Conservation (phyloP, 2,797 vertebrate genomes). For the Linurgus olivaceus region DNA sequence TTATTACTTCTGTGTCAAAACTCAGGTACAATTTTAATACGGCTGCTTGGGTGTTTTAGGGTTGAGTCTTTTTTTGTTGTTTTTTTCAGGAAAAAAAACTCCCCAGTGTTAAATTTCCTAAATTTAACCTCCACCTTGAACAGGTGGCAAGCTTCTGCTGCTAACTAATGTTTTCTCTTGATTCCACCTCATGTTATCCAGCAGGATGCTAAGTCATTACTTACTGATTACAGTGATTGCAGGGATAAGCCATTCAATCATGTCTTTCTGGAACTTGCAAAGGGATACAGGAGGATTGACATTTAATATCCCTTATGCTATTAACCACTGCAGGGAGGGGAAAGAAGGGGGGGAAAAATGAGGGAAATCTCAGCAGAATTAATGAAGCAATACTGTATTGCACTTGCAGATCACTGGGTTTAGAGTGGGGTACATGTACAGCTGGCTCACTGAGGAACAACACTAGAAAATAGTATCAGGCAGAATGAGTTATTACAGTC, state of each 20-base stretch:
- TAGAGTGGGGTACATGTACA: neutral
- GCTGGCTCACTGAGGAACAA: neutral
- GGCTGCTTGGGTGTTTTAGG: neutral
- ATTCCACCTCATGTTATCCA: constrained; percentile 18
- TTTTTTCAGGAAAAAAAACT: neutral
- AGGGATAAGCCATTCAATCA: constrained; percentile 66
- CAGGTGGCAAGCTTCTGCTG: constrained; percentile 35
- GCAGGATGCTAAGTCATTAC: constrained; percentile 48
- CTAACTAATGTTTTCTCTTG: constrained; percentile 56
- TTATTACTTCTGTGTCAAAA: neutral
- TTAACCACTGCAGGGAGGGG: constrained; percentile 46
- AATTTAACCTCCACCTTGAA: constrained; percentile 23
- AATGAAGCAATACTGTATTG: constrained; percentile 35
- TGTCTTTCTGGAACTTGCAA: constrained; percentile 62
- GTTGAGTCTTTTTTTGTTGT: neutral
- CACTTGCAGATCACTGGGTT: neutral
- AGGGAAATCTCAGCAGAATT: constrained; percentile 45
- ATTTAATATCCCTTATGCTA: constrained; percentile 70
- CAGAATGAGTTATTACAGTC: constrained; percentile 33
- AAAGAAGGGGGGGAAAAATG: neutral
- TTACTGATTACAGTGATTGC: constrained; percentile 48
- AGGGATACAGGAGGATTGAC: constrained; percentile 60
- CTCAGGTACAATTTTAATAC: neutral
- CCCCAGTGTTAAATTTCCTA: neutral
- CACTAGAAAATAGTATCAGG: neutral